Evolutionary conservation across 2,888 invertebrate genomes (phyloP), one percentile per base, ranked within the genome.

Genomic region (Alentia gelatinosa): DNA sequence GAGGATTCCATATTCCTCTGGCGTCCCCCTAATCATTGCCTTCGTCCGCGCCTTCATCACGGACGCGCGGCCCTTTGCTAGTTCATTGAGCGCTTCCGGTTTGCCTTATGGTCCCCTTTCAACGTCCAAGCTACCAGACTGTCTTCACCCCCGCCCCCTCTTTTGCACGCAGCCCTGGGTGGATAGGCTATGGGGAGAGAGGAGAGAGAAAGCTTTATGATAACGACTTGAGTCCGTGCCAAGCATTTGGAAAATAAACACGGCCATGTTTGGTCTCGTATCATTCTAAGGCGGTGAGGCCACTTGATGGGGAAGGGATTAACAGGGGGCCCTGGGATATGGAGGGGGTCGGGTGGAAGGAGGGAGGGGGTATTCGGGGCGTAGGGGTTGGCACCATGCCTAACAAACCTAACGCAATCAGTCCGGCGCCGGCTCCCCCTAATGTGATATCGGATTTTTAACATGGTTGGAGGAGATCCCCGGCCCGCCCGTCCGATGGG

Each of bases 361-460:
- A n/a, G n/a, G n/a, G n/a, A 75, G 79, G 37, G 9, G 79, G 9
- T 19, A 79, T 39, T 1, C 74, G 1, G 35, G 39, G 23, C 39
- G 79, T 79, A 9, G 12, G n/a, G 19, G 15, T 79, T 79, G 79
- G 79, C 79, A 79, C 79, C 15, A 0, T 12, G 79, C 74, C 74
- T 79, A 39, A 79, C 39, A 39, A 15, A 23, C 39, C 79, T 79
- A 79, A 79, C 79, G 15, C 37, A 79, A 79, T 79, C 19, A 37
- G 79, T 35, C 79, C 79, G 79, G 37, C 37, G 9, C 0, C 1
- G 19, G 37, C 37, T 39, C 1, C 37, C 68, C 15, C 79, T 63
- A 79, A 79, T n/a, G 79, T 79, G 37, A 79, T 79, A 79, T 79
- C 23, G 79, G 79, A 79, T 79, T 79, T 79, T 79, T 79, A 79